These are phyloP conservation scores for Musca domestica DNA, from an alignment of 1,140 invertebrate species.

Conservation along the genomic window DNA sequence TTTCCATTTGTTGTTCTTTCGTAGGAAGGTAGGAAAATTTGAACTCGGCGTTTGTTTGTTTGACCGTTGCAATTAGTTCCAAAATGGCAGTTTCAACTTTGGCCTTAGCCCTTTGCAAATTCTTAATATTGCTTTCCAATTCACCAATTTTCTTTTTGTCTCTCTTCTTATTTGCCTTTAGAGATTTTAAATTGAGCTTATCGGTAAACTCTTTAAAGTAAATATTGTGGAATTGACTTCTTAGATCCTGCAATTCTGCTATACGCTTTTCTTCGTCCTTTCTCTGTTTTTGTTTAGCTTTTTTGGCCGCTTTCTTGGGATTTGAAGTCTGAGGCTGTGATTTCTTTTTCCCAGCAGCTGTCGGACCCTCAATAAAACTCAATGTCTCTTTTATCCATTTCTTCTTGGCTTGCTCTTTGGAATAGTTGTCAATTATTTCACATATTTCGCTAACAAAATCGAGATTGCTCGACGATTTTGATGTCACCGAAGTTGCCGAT, in stretches of 20 bases:
- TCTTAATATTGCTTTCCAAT: constrained; percentile 49
- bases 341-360: constrained; percentile 28
- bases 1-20: constrained; percentile 49
- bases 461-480: constrained; percentile 32
- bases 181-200: constrained; percentile 45
- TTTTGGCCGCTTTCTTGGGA: constrained; percentile 52
- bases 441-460: constrained; percentile 48
- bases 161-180: constrained; percentile 45
- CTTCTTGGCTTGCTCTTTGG: constrained; percentile 33
- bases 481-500: background rate
- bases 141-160: constrained; percentile 52
- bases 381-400: constrained; percentile 51
- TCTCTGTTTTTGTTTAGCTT: constrained; percentile 50
- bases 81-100: constrained; percentile 49
- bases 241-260: constrained; percentile 46
- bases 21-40: constrained; percentile 52
- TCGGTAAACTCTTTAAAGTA: constrained; percentile 51
- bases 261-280: constrained; percentile 51
- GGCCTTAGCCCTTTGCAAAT: constrained; percentile 46
- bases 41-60: constrained; percentile 48
- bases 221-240: constrained; percentile 48
- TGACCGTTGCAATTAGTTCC: constrained; percentile 50
- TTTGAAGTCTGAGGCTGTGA: constrained; percentile 44
- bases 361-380: constrained; percentile 46
- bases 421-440: constrained; percentile 46